Evolutionary conservation across 1,140 invertebrate genomes (phyloP).

Genomic region (Sipha flava): DNA sequence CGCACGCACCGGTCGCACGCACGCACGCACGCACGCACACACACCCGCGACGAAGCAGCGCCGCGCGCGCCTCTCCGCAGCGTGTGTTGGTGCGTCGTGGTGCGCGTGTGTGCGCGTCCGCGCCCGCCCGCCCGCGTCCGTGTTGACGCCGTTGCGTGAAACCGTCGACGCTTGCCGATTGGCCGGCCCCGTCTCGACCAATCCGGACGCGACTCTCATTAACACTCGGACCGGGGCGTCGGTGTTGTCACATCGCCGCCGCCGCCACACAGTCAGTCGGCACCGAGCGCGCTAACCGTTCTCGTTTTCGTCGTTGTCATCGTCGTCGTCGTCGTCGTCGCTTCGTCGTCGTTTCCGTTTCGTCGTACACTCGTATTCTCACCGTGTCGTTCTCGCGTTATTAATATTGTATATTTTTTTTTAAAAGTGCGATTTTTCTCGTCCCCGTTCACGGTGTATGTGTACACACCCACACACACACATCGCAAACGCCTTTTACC

Average conservation of each 20-base stretch:
- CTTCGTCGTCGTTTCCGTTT: not conserved
- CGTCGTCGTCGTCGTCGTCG: not conserved
- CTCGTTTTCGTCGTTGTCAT: not conserved
- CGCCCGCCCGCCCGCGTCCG: not conserved
- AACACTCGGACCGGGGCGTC: conserved; percentile 31
- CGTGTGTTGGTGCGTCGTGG: not conserved
- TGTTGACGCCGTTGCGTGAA: conserved; percentile 32
- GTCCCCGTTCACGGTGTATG: no score
- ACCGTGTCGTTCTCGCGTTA: not conserved
- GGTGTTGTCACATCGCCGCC: conserved; percentile 30
- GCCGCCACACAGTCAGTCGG: conserved; percentile 29
- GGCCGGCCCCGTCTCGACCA: conserved; percentile 16
- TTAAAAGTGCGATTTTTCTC: no score
- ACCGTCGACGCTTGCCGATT: conserved; percentile 32
- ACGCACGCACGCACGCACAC: not conserved
- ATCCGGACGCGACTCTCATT: conserved; percentile 32
- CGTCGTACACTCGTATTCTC: not conserved
- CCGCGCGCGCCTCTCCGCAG: not conserved
- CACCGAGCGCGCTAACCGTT: conserved; percentile 27
- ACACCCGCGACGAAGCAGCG: not conserved
- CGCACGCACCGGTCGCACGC: not conserved
- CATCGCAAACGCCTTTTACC: no score
- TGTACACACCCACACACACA: no score
- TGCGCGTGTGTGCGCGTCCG: not conserved
- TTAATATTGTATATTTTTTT: no score